These are phyloP conservation scores for Notothenia coriiceps DNA, from an alignment of 2,113 vertebrate genomes.

Conservation along the genomic window DNA sequence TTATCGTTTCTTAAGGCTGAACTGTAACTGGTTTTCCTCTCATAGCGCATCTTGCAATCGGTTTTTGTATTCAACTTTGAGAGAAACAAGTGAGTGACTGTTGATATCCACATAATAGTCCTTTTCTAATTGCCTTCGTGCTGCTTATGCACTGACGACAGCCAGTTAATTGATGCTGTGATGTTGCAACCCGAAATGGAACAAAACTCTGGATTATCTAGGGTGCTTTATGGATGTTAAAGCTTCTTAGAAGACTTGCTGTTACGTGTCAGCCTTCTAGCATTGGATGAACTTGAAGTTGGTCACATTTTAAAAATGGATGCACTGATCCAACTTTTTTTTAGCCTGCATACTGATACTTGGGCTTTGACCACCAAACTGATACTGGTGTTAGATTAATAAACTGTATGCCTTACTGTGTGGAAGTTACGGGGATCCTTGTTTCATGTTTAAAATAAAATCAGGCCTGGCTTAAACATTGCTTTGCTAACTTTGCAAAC, in stretches of 20 bases:
- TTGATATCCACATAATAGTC: constrained; percentile 8
- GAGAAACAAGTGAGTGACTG: constrained; percentile 5
- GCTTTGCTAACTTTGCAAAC: no score
- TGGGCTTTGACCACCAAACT: no score
- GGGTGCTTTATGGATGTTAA: background rate
- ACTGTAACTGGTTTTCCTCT: background rate
- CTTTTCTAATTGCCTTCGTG: constrained; percentile 6
- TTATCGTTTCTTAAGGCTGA: background rate
- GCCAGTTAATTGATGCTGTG: background rate
- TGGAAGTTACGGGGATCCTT: no score
- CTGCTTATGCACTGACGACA: background rate
- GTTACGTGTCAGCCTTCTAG: background rate
- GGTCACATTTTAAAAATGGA: background rate
- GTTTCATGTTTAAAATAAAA: no score
- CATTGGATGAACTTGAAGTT: background rate
- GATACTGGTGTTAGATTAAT: no score
- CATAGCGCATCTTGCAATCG: background rate
- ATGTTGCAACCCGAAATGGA: background rate
- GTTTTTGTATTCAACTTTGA: background rate
- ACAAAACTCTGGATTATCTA: background rate
- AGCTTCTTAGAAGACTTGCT: background rate
- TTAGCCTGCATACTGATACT: no score
- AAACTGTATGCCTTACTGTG: no score
- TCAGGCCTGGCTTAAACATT: no score
- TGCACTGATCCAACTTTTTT: no score